A percentile compares a stretch with the other conserved stretches of the same genome.
These are phyloP conservation scores for Bradynema listronoti DNA, from an alignment of 1,140 invertebrate species.

Conservation along the genomic window DNA sequence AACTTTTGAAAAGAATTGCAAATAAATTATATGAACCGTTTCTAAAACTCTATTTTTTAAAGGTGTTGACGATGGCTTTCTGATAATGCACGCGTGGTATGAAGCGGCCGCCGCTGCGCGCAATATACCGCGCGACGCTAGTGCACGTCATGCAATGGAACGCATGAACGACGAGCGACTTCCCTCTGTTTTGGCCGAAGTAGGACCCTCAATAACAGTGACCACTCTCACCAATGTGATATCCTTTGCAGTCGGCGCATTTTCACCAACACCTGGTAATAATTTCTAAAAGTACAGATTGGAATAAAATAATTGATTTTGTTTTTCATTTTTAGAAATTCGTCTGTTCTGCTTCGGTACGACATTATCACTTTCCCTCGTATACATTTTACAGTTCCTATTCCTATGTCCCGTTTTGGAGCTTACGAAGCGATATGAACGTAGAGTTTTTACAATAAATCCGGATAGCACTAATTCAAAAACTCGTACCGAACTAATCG, in stretches of 20 bases:
- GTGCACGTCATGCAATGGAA: no score
- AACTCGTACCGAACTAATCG: not conserved
- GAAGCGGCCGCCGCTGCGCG: slow-evolving; percentile 14
- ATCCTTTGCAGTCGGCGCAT: slow-evolving; percentile 86
- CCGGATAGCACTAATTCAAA: no score
- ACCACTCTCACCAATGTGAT: slow-evolving; percentile 76
- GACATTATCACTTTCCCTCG: slow-evolving; percentile 48
- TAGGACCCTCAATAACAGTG: slow-evolving; percentile 94
- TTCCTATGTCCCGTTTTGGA: slow-evolving; percentile 1
- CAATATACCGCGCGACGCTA: slow-evolving; percentile 2
- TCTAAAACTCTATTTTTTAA: slow-evolving; percentile 20
- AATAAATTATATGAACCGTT: slow-evolving; percentile 9
- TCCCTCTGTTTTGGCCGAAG: slow-evolving; percentile 64
- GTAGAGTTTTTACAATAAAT: no score
- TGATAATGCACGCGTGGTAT: slow-evolving; percentile 52
- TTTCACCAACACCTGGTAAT: slow-evolving; percentile 72
- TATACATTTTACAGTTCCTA: slow-evolving; percentile 44
- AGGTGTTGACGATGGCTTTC: slow-evolving; percentile 54
- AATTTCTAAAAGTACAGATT: no score
- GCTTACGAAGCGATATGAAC: not conserved
- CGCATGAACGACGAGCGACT: slow-evolving; percentile 30
- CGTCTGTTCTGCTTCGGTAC: slow-evolving; percentile 58
- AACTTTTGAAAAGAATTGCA: no score
- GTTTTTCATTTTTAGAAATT: slow-evolving; percentile 66
- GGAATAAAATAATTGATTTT: no score